A percentile compares a stretch with the other conserved stretches of the same genome.
phyloP scores from a whole-genome alignment of 1,140 invertebrate genomes.

The Euwallacea fornicatus region DNA sequence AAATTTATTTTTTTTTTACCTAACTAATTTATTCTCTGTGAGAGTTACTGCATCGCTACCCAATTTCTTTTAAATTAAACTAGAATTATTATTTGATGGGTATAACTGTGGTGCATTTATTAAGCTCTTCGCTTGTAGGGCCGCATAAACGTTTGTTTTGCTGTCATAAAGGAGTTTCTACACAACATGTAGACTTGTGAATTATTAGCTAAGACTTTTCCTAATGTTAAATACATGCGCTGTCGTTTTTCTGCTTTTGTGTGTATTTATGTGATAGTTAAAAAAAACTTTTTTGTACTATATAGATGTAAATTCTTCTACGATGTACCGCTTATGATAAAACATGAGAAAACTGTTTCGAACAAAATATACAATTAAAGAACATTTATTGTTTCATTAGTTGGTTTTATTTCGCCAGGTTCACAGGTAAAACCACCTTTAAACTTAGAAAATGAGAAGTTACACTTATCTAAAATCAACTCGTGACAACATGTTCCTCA shows the following conservation, averaged over 20 bases:
- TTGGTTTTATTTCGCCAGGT: slow-evolving; percentile 2
- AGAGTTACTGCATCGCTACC: too few relatives aligned
- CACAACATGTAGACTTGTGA: slow-evolving; percentile 17
- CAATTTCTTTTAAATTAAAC: too few relatives aligned
- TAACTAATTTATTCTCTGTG: too few relatives aligned
- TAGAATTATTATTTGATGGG: too few relatives aligned
- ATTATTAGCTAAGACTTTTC: slow-evolving; percentile 28
- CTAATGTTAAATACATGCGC: slow-evolving; percentile 39
- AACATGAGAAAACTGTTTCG: slow-evolving; percentile 42
- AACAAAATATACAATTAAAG: slow-evolving; percentile 37
- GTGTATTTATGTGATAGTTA: slow-evolving; percentile 53
- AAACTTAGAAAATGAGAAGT: neutral
- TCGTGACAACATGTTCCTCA: slow-evolving; percentile 45
- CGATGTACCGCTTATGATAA: slow-evolving; percentile 45
- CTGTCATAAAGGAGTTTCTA: slow-evolving; percentile 13
- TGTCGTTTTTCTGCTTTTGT: slow-evolving; percentile 49
- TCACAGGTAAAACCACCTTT: too few relatives aligned
- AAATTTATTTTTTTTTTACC: too few relatives aligned
- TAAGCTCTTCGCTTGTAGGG: too few relatives aligned
- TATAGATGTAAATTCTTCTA: slow-evolving; percentile 47
- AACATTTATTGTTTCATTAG: slow-evolving; percentile 46
- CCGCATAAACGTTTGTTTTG: slow-evolving; percentile 11
- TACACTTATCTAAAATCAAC: slow-evolving; percentile 40
- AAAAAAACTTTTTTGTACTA: slow-evolving; percentile 51
- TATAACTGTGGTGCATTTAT: too few relatives aligned